These are phyloP conservation scores for Pammene aurita DNA, from an alignment of 2,888 invertebrate genomes.

Conservation along the genomic window DNA sequence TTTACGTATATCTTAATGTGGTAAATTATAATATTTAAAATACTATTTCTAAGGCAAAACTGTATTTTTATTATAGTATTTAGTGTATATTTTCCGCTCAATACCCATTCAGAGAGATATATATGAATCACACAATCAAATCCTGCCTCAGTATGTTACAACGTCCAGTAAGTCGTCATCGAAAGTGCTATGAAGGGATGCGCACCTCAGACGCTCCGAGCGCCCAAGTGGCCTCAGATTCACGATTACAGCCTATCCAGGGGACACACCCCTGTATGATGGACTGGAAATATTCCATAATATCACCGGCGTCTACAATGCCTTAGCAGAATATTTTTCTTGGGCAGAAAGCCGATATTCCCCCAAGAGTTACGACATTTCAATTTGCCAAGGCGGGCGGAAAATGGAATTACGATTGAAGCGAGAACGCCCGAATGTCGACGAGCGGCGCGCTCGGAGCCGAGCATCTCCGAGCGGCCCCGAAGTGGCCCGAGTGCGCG, in stretches of 20 bases:
- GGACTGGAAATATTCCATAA: conserved; percentile 80
- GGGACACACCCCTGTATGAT: conserved; percentile 74
- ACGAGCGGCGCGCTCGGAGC: conserved; percentile 56
- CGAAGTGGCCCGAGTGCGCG: conserved; percentile 64
- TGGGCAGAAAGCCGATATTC: conserved; percentile 83
- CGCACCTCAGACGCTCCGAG: conserved; percentile 54
- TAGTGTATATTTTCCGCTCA: no score
- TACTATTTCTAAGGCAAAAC: no score
- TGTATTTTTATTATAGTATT: no score
- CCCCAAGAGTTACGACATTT: conserved; percentile 84
- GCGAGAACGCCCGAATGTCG: conserved; percentile 74
- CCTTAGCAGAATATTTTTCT: conserved; percentile 82
- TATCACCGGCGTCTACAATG: conserved; percentile 79
- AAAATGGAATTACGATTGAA: conserved; percentile 84
- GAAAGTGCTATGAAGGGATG: conserved; percentile 61
- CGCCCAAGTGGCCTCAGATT: conserved; percentile 70
- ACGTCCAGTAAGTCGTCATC: conserved; percentile 49
- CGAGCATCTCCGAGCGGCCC: conserved; percentile 55
- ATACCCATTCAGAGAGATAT: neutral
- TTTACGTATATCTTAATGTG: no score
- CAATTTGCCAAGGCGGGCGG: conserved; percentile 85
- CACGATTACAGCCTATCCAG: conserved; percentile 71
- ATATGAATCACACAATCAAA: conserved; percentile 1
- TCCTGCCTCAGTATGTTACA: conserved; percentile 14
- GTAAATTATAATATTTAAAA: no score